phyloP scores from a whole-genome alignment of 2,888 invertebrate species.

The Tetragonisca angustula region DNA sequence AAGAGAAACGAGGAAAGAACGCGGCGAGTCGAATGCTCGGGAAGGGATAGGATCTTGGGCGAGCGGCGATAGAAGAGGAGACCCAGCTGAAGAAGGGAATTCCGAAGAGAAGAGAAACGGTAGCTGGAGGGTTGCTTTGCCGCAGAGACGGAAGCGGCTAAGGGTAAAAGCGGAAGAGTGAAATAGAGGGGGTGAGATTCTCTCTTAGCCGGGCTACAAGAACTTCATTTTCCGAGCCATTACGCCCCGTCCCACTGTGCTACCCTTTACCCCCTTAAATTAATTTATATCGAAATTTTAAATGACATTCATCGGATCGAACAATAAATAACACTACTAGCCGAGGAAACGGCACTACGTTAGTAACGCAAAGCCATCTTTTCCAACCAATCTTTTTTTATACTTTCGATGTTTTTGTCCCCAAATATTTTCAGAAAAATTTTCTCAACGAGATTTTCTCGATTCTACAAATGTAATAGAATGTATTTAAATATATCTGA shows the following conservation, averaged over 20 bases:
- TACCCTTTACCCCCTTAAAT: constrained; percentile 79
- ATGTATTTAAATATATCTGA: too few species aligned
- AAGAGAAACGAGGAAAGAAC: constrained; percentile 52
- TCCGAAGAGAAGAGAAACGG: constrained; percentile 12
- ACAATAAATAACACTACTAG: constrained; percentile 77
- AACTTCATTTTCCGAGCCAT: constrained; percentile 83
- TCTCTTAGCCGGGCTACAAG: constrained; percentile 78
- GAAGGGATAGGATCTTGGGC: constrained; percentile 20
- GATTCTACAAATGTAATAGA: background rate
- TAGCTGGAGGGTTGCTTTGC: constrained; percentile 31
- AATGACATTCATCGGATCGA: constrained; percentile 81
- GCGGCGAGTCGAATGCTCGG: constrained; percentile 21
- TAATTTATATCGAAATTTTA: constrained; percentile 84
- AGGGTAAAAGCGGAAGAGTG: constrained; percentile 56
- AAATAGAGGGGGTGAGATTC: constrained; percentile 67
- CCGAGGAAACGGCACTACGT: constrained; percentile 23
- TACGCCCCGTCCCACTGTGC: constrained; percentile 78
- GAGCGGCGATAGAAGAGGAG: constrained; percentile 10
- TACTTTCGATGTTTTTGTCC: too few species aligned
- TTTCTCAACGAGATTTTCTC: background rate
- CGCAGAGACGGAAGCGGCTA: constrained; percentile 52
- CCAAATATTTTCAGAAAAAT: background rate
- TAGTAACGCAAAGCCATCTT: constrained; percentile 33
- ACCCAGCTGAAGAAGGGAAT: constrained; percentile 32
- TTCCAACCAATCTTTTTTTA: constrained; percentile 30